These are phyloP conservation scores for Nephrotoma flavescens DNA, from an alignment of 2,888 invertebrate genomes.

Conservation along the genomic window DNA sequence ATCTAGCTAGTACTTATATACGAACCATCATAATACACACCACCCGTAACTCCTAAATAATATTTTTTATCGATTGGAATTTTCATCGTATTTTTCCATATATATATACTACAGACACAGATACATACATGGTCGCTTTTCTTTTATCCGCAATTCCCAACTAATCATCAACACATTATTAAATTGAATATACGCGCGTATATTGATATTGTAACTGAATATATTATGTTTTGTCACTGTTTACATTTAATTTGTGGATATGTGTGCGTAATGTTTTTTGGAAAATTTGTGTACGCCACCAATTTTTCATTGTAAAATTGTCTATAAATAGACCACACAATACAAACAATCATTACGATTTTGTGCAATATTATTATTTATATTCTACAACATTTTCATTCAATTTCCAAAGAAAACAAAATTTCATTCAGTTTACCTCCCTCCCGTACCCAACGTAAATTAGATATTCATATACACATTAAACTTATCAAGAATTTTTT, in stretches of 20 bases:
- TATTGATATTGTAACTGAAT: background rate
- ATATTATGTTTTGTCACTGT: background rate
- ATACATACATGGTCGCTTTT: background rate
- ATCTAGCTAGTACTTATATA: too few relatives aligned
- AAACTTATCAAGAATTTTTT: background rate
- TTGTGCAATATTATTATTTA: background rate
- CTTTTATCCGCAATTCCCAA: background rate
- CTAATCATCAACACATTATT: background rate
- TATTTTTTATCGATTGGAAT: background rate
- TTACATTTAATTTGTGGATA: background rate
- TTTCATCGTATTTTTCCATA: background rate
- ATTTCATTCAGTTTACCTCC: background rate
- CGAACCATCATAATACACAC: background rate
- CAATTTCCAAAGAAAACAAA: background rate
- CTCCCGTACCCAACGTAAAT: too few relatives aligned
- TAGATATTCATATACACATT: background rate
- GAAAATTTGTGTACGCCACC: background rate
- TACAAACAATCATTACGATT: background rate
- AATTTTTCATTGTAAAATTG: background rate
- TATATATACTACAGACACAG: background rate
- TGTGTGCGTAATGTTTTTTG: background rate
- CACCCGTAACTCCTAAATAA: background rate
- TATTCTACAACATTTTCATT: background rate
- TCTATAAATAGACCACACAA: background rate
- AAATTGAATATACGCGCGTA: background rate